Conservation (phyloP, 2,113 vertebrate genomes). For the Capreolus pygargus region DNA sequence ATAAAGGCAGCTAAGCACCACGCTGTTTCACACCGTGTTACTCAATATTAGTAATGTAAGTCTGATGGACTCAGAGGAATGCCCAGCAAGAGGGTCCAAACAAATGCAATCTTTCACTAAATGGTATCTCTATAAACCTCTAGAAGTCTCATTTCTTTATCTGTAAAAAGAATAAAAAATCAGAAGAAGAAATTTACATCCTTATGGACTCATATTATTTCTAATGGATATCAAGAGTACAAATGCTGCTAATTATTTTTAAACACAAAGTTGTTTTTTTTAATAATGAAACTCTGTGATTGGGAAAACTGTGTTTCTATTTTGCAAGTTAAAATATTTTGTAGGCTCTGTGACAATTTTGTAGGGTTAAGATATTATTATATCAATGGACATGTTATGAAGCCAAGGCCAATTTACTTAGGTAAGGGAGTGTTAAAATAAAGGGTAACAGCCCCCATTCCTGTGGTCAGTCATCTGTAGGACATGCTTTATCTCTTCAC, state of each 20-base stretch:
- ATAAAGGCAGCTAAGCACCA: not conserved
- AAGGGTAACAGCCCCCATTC: not conserved
- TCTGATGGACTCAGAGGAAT: not conserved
- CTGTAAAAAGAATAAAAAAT: not conserved
- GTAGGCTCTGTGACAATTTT: not conserved
- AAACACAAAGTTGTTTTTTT: not conserved
- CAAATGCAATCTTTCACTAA: not conserved
- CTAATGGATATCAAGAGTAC: not conserved
- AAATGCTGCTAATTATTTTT: not conserved
- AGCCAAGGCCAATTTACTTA: not conserved
- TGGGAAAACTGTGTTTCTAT: not conserved
- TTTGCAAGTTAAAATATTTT: not conserved
- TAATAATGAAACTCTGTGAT: not conserved
- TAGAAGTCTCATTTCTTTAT: not conserved
- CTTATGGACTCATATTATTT: not conserved
- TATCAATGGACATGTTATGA: not conserved
- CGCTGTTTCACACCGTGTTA: not conserved
- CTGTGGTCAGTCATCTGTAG: not conserved
- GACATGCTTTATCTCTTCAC: not conserved
- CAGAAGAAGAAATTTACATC: not conserved
- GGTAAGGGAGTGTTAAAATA: no score
- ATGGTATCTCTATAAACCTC: not conserved
- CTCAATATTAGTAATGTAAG: not conserved
- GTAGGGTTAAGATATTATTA: not conserved
- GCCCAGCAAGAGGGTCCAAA: rapidly evolving